Conservation (phyloP, 2,888 invertebrate species). For the Thera obeliscata region DNA sequence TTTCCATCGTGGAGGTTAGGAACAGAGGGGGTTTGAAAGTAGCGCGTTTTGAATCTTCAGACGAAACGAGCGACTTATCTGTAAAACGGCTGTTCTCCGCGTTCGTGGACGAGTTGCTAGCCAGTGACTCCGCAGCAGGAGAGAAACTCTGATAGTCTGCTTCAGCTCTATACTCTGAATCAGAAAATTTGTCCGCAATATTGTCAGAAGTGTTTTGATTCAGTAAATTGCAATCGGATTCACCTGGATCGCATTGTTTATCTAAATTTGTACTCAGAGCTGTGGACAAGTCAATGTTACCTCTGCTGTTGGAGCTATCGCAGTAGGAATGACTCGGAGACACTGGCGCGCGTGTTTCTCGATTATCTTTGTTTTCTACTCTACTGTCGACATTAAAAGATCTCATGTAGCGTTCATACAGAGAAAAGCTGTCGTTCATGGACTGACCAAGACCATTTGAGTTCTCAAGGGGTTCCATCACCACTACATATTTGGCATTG, state of each 20-base stretch:
- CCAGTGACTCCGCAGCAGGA: slow-evolving; percentile 54
- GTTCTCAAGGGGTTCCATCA: slow-evolving; percentile 79
- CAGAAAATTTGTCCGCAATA: slow-evolving; percentile 57
- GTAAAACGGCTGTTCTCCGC: slow-evolving; percentile 63
- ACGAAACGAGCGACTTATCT: slow-evolving; percentile 70
- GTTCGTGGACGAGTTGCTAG: slow-evolving; percentile 65
- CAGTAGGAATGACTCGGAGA: slow-evolving; percentile 55
- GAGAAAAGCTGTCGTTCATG: slow-evolving; percentile 77
- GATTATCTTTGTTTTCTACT: slow-evolving; percentile 53
- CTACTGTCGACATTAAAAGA: slow-evolving; percentile 72
- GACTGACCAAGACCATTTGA: slow-evolving; percentile 79
- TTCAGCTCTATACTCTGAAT: slow-evolving; percentile 59
- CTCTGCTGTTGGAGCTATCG: slow-evolving; percentile 62
- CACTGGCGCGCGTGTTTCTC: slow-evolving; percentile 48
- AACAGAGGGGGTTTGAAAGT: slow-evolving; percentile 68
- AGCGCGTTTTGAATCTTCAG: slow-evolving; percentile 70
- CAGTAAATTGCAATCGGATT: slow-evolving; percentile 54
- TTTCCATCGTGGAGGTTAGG: slow-evolving; percentile 81
- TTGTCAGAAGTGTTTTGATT: slow-evolving; percentile 53
- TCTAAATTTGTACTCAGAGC: slow-evolving; percentile 57
- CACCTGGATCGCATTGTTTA: slow-evolving; percentile 60
- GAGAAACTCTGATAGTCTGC: slow-evolving; percentile 63
- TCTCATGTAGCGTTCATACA: slow-evolving; percentile 77
- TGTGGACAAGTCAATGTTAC: slow-evolving; percentile 70
- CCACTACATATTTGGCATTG: slow-evolving; percentile 60